Percentiles rank a stretch among this genome's conserved stretches.
Conservation (phyloP, 2,797 vertebrate genomes). For the Amblyraja radiata region DNA sequence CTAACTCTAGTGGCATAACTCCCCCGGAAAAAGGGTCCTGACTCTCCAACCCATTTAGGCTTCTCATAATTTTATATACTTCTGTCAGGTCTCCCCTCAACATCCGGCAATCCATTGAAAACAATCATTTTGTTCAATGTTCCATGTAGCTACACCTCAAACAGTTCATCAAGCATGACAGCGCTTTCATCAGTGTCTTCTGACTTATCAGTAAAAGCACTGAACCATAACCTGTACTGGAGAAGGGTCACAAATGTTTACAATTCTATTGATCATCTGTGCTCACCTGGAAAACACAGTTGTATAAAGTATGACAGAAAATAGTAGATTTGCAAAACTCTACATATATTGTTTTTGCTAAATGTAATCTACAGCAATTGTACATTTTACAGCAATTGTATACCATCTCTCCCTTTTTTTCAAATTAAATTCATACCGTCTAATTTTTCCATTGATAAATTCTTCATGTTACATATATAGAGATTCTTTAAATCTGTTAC, state of each 20-base stretch:
- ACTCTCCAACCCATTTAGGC: no score
- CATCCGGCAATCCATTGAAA: no score
- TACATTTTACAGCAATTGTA: constrained; percentile 25
- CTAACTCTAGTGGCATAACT: no score
- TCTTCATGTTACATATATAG: constrained; percentile 34
- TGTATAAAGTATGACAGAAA: background rate
- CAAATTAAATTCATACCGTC: constrained; percentile 18
- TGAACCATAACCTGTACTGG: background rate
- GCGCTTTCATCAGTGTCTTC: background rate
- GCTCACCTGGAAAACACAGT: background rate
- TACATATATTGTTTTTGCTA: background rate
- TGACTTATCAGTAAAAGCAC: background rate
- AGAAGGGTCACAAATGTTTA: background rate
- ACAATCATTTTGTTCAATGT: no score
- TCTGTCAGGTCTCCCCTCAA: no score
- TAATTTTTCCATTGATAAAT: constrained; percentile 17
- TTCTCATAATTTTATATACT: background rate
- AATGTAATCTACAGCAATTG: background rate
- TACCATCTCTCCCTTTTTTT: constrained; percentile 2
- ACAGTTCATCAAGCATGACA: background rate
- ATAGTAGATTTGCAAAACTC: background rate
- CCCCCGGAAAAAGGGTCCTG: no score
- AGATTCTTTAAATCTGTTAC: constrained; percentile 29
- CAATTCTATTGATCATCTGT: background rate
- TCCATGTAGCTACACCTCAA: background rate